These are phyloP conservation scores for Neria commutata DNA, from an alignment of 2,888 invertebrate species.

Conservation along the genomic window DNA sequence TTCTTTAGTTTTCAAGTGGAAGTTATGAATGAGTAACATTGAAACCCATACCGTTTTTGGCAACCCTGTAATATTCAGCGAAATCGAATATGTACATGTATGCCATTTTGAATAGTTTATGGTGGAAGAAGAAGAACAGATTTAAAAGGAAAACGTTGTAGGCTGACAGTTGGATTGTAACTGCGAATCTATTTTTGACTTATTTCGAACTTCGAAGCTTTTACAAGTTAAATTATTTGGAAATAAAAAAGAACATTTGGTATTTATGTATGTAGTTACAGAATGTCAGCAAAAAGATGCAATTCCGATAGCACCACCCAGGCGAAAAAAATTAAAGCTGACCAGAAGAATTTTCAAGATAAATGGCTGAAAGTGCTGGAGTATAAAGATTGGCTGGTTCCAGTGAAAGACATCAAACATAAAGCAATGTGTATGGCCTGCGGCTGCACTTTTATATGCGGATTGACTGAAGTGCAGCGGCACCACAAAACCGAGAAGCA, in stretches of 20 bases:
- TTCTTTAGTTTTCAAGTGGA: not conserved
- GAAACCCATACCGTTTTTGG: not conserved
- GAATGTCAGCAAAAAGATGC: not conserved
- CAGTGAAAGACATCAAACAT: not conserved
- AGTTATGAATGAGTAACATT: not conserved
- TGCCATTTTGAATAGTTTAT: not conserved
- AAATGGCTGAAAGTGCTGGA: not conserved
- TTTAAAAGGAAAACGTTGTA: not conserved
- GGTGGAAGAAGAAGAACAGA: not conserved
- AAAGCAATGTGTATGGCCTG: not conserved
- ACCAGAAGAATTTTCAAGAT: not conserved
- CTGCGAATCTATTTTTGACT: not conserved
- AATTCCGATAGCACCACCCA: not conserved
- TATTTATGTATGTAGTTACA: not conserved
- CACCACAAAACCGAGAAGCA: not conserved
- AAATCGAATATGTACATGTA: no score
- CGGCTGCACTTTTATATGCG: not conserved
- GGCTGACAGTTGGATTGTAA: not conserved
- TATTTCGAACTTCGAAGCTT: not conserved
- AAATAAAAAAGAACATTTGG: not conserved
- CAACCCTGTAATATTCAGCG: not conserved
- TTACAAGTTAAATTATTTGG: not conserved
- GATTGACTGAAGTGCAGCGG: not conserved
- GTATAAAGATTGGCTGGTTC: not conserved
- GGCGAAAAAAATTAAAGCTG: not conserved